phyloP scores from a whole-genome alignment of 2,113 vertebrate genomes.

The Rattus norvegicus region DNA sequence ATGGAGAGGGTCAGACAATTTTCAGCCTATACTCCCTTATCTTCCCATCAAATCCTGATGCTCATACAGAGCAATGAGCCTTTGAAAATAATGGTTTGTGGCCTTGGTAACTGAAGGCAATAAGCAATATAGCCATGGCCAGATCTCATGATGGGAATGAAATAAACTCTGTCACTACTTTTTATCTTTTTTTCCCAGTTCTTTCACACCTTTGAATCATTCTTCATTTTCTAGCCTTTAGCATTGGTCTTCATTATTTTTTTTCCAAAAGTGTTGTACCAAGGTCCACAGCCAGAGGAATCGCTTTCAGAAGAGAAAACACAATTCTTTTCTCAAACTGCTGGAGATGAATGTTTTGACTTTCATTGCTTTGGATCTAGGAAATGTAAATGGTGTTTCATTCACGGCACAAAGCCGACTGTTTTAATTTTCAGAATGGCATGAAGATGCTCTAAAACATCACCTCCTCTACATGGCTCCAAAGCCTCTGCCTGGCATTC shows the following conservation, averaged over 20 bases:
- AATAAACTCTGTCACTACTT: constrained; percentile 73
- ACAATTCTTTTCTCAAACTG: constrained; percentile 21
- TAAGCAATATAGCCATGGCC: constrained; percentile 58
- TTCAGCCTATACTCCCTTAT: constrained; percentile 59
- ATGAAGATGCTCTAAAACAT: background rate
- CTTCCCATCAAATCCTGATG: constrained; percentile 63
- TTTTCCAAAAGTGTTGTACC: background rate
- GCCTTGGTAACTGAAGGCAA: constrained; percentile 68
- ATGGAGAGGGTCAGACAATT: constrained; percentile 46
- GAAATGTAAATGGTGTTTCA: background rate
- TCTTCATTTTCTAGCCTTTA: constrained; percentile 68
- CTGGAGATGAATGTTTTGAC: background rate
- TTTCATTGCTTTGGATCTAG: background rate
- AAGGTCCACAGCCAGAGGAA: constrained; percentile 55
- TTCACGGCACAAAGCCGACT: background rate
- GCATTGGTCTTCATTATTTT: constrained; percentile 59
- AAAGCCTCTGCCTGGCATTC: background rate
- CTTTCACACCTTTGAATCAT: constrained; percentile 64
- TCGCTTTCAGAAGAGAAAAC: background rate
- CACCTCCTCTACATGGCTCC: background rate
- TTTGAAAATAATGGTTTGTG: constrained; percentile 76
- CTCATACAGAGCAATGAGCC: constrained; percentile 55
- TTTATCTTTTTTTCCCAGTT: constrained; percentile 70
- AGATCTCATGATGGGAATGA: constrained; percentile 70
- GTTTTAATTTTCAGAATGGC: background rate